Conservation (phyloP, 64 coral and sea anemone species). For the Stylophora pistillata region DNA sequence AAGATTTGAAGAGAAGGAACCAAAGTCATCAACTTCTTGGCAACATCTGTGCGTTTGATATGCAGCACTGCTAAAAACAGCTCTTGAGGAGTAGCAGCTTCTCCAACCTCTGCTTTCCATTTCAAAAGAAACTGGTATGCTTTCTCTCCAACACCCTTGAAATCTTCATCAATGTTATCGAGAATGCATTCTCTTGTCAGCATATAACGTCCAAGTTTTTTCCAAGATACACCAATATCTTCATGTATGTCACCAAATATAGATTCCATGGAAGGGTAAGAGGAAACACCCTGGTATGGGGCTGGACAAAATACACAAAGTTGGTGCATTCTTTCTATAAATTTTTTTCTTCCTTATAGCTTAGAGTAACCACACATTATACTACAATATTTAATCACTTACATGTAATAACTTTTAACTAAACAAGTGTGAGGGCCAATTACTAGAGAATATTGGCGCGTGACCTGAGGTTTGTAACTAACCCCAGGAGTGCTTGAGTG, state of each 20-base stretch:
- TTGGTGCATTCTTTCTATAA: not conserved
- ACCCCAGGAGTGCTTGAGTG: no score
- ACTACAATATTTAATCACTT: no score
- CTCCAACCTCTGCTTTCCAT: constrained; percentile 73
- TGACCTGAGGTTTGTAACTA: no score
- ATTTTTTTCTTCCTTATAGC: no score
- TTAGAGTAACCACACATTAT: no score
- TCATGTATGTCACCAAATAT: constrained; percentile 71
- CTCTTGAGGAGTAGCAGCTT: constrained; percentile 29
- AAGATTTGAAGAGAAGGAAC: not conserved
- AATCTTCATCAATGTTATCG: constrained; percentile 81
- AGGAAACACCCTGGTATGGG: not conserved
- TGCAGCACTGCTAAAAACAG: constrained; percentile 50
- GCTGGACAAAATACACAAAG: not conserved
- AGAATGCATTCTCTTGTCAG: constrained; percentile 73
- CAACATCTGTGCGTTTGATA: constrained; percentile 60
- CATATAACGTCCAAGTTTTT: constrained; percentile 64
- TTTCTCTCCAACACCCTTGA: constrained; percentile 72
- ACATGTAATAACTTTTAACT: no score
- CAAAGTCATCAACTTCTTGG: constrained; percentile 60
- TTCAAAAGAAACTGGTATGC: constrained; percentile 77
- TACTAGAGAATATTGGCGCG: no score
- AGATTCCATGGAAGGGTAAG: not conserved
- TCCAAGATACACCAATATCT: constrained; percentile 77
- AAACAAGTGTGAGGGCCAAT: no score